phyloP scores from a whole-genome alignment of 2,888 invertebrate genomes.

The Zelleria hepariella region DNA sequence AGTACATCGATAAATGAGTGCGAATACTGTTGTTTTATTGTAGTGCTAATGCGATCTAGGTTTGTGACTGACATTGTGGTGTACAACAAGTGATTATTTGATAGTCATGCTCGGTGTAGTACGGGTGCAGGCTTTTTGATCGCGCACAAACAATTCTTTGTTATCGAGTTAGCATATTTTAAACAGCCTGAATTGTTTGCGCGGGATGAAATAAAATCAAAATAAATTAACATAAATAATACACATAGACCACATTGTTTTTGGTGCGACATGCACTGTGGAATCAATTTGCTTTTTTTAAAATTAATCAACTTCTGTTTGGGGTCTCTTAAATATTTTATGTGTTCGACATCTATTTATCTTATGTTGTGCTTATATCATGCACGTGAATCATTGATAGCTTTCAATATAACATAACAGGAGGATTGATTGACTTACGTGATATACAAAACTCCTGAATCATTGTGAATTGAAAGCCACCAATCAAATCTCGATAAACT shows the following conservation, averaged over 20 bases:
- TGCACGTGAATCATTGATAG: slow-evolving; percentile 33
- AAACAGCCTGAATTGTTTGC: slow-evolving; percentile 27
- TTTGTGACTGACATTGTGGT: slow-evolving; percentile 20
- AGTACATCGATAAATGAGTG: not conserved
- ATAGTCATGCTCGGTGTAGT: slow-evolving; percentile 63
- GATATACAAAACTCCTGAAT: not conserved
- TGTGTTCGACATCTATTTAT: not conserved
- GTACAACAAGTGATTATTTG: slow-evolving; percentile 29
- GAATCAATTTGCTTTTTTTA: slow-evolving; percentile 29
- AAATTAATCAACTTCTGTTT: not conserved
- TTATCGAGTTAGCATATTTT: slow-evolving; percentile 3
- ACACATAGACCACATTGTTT: slow-evolving; percentile 46
- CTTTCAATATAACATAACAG: slow-evolving; percentile 30
- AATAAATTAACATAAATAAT: slow-evolving; percentile 41
- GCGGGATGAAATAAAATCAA: slow-evolving; percentile 37
- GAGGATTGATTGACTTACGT: not conserved
- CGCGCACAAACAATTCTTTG: slow-evolving; percentile 38
- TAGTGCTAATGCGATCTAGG: slow-evolving; percentile 19
- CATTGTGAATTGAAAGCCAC: not conserved
- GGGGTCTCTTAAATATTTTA: not conserved
- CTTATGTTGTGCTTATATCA: slow-evolving; percentile 22
- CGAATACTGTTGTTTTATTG: slow-evolving; percentile 1
- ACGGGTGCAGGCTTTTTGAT: slow-evolving; percentile 60
- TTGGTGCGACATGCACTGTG: slow-evolving; percentile 67
- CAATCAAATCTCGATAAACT: not conserved